phyloP scores from a whole-genome alignment of 2,888 invertebrate species.

The Baccha elongata region DNA sequence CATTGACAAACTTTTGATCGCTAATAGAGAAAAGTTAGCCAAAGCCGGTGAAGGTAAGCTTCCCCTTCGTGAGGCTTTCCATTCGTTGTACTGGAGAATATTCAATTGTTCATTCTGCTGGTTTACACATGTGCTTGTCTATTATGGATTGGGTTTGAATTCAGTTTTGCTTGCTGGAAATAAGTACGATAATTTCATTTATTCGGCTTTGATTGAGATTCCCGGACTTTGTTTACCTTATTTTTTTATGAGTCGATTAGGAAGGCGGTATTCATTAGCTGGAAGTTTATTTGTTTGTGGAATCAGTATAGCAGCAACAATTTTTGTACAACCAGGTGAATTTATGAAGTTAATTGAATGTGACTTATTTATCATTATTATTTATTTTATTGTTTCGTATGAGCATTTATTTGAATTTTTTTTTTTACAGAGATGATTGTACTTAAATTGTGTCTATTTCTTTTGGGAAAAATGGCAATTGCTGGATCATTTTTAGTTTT shows the following conservation, averaged over 20 bases:
- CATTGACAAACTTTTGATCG: conserved; percentile 75
- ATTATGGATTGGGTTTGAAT: conserved; percentile 91
- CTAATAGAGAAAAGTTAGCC: conserved; percentile 76
- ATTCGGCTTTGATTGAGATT: conserved; percentile 85
- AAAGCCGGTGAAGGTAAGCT: conserved; percentile 77
- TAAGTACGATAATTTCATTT: conserved; percentile 90
- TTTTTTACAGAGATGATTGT: conserved; percentile 79
- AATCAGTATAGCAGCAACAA: conserved; percentile 76
- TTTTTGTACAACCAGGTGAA: conserved; percentile 77
- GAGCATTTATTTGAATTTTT: background rate
- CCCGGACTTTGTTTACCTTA: conserved; percentile 88
- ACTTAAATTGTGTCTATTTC: conserved; percentile 70
- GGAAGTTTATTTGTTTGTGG: conserved; percentile 72
- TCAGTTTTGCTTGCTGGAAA: conserved; percentile 89
- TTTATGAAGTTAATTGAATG: background rate
- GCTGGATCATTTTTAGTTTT: conserved; percentile 87
- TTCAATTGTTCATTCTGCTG: conserved; percentile 89
- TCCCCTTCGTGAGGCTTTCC: conserved; percentile 79
- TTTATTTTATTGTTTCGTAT: background rate
- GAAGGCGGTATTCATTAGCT: conserved; percentile 86
- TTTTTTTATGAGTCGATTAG: conserved; percentile 85
- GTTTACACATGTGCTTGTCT: conserved; percentile 90
- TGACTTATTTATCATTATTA: background rate
- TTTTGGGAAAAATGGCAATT: conserved; percentile 86
- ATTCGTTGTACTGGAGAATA: conserved; percentile 79